These are phyloP conservation scores for Poeciliopsis prolifica DNA, from an alignment of 2,113 vertebrate species.

Conservation along the genomic window DNA sequence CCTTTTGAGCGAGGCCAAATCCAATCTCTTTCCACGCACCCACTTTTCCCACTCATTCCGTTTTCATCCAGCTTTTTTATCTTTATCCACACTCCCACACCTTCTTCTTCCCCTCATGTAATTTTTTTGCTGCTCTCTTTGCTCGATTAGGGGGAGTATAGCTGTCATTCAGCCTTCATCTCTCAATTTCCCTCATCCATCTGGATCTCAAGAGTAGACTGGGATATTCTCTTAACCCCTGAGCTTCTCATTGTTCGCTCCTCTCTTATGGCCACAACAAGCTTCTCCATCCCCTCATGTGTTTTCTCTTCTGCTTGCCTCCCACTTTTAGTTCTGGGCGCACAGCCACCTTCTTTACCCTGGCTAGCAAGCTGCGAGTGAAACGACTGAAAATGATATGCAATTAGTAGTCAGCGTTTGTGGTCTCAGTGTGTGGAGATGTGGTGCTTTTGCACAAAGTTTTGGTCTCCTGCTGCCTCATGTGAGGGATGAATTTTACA, in stretches of 20 bases:
- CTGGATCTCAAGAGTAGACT: constrained; percentile 13
- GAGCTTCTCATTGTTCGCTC: constrained; percentile 20
- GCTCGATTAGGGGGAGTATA: constrained; percentile 1
- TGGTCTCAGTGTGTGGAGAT: not conserved
- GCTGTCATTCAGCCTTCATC: constrained; percentile 35
- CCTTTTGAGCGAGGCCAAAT: constrained; percentile 61
- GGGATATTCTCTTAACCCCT: constrained; percentile 23
- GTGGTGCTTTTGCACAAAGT: constrained; percentile 20
- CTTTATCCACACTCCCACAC: constrained; percentile 56
- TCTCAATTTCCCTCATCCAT: constrained; percentile 20
- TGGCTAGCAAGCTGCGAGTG: constrained; percentile 62
- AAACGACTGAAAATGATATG: constrained; percentile 68
- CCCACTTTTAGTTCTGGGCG: constrained; percentile 52
- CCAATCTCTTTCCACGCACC: constrained; percentile 59
- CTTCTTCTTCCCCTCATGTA: constrained; percentile 26
- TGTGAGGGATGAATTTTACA: not conserved
- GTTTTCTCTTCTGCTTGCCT: constrained; percentile 13
- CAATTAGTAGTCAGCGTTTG: constrained; percentile 59
- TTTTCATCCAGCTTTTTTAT: constrained; percentile 55
- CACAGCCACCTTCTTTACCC: constrained; percentile 58
- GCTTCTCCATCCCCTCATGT: not conserved
- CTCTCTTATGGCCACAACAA: constrained; percentile 7
- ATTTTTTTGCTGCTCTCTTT: constrained; percentile 16
- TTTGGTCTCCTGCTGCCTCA: not conserved
- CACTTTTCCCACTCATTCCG: constrained; percentile 59